Base-by-base conservation (phyloP, 2,113 vertebrate genomes). In the Copsychus sechellarum region DNA sequence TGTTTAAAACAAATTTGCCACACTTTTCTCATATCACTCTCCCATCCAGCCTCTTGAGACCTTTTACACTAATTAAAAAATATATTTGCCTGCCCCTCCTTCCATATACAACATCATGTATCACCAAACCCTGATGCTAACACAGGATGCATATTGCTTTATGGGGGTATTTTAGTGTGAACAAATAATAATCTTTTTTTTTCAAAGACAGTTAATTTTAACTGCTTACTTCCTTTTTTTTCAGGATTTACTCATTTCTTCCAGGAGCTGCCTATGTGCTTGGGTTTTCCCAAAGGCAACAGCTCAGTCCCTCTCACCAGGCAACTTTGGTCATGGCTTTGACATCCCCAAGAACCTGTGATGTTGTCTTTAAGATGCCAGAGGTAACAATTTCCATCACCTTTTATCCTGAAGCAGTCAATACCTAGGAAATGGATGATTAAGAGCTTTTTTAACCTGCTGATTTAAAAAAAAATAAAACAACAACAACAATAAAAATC, bases 331-430 rank as follows among this genome's bases (percentile, higher is more conserved):
- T 98, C 58, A 66, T 98, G 45, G 95, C 98, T 89, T 96, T 98
- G 71, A 91, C 96, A 54, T 98, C 98, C 88, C 96, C 97, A 40
- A 98, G 79, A 85, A 97, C 88, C n/a, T 70, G 98, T 8, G 95
- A 98, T 61, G 2, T 98, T 14, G 94, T 98, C 76, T 86, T 97
- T 62, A 98, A 97, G 94, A 62, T 97, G 82, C 98, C 98, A 73
- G 80, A 56, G 91, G 98, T 98, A 98, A 96, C 14, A 65, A 40
- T 38, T 83, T 84, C 42, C 17, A 9, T 15, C 34, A 3, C 50
- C 42, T 73, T 57, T 72, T 77, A 70, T 56, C 31, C 38, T 47
- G 25, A 34, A 31, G 19, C 6, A 45, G n/a, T 24, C 40, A 47
- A 9, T 51, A 57, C 24, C 34, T 54, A 50, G 0, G 14, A 88